A percentile compares a stretch with the other conserved stretches of the same genome.
Conservation (phyloP, 2,113 vertebrate genomes). For the Pampusana beccarii region DNA sequence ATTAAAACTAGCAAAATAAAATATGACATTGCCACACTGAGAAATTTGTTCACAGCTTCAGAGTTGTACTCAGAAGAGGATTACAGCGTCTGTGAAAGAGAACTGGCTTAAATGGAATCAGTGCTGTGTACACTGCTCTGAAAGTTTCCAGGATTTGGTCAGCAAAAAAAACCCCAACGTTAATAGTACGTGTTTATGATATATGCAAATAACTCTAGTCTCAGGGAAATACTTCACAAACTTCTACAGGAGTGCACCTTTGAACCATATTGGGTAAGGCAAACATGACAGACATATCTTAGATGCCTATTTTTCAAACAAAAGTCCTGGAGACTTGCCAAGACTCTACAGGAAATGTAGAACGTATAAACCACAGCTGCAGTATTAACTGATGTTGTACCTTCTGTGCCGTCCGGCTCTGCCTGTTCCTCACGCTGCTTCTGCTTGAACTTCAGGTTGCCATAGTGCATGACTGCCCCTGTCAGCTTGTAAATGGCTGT, state of each 20-base stretch:
- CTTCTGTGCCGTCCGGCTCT: too few species aligned
- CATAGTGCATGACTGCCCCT: constrained; percentile 84
- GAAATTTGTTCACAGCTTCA: not conserved
- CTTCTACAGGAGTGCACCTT: not conserved
- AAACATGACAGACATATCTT: not conserved
- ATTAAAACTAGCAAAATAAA: not conserved
- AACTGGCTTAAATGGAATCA: not conserved
- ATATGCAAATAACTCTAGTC: not conserved
- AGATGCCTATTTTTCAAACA: not conserved
- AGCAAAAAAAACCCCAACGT: not conserved
- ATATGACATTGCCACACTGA: not conserved
- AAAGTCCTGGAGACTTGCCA: not conserved
- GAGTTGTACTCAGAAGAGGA: not conserved
- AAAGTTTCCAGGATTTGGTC: not conserved
- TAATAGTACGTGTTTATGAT: not conserved
- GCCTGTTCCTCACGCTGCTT: too few species aligned
- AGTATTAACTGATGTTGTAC: not conserved
- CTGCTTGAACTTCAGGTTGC: constrained; percentile 80
- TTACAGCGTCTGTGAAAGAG: not conserved
- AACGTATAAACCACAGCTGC: not conserved
- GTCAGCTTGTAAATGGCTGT: constrained; percentile 85
- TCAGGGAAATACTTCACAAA: not conserved
- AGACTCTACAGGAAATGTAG: not conserved
- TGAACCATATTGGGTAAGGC: not conserved
- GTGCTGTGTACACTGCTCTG: not conserved